phyloP scores from a whole-genome alignment of 2,888 invertebrate genomes.

The Formica aserva region DNA sequence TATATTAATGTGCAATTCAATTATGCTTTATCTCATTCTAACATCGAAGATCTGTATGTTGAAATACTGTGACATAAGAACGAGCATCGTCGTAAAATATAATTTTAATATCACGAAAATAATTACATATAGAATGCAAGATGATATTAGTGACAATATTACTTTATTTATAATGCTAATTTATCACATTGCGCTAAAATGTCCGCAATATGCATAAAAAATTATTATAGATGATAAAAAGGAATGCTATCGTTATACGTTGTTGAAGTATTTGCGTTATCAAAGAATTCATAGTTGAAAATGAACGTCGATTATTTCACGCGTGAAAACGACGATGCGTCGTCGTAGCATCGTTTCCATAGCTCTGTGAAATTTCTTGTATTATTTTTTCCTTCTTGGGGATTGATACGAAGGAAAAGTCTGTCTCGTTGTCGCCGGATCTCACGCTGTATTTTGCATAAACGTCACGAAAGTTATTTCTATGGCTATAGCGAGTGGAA shows the following conservation, averaged over 20 bases:
- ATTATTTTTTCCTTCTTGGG: slow-evolving; percentile 1
- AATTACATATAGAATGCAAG: neutral
- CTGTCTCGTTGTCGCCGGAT: slow-evolving; percentile 4
- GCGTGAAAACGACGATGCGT: neutral
- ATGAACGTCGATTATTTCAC: slow-evolving; percentile 27
- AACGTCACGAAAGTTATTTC: slow-evolving; percentile 66
- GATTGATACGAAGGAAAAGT: slow-evolving; percentile 27
- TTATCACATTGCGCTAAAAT: neutral
- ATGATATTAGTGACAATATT: neutral
- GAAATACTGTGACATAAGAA: neutral
- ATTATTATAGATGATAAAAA: neutral
- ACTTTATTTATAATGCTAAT: neutral
- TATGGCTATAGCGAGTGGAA: slow-evolving; percentile 40
- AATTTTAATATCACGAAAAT: neutral
- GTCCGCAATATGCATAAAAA: slow-evolving; percentile 17
- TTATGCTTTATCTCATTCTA: neutral
- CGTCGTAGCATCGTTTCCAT: neutral
- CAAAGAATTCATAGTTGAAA: slow-evolving; percentile 8
- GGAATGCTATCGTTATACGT: slow-evolving; percentile 22
- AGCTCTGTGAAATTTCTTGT: slow-evolving; percentile 8
- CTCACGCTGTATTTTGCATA: slow-evolving; percentile 61
- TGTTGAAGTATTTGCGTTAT: slow-evolving; percentile 31
- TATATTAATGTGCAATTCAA: neutral
- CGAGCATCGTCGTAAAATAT: neutral
- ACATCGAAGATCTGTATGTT: neutral